Evolutionary conservation across 2,888 invertebrate species (phyloP), one percentile per base, ranked within the genome.

Genomic region (Spisula subtruncata): DNA sequence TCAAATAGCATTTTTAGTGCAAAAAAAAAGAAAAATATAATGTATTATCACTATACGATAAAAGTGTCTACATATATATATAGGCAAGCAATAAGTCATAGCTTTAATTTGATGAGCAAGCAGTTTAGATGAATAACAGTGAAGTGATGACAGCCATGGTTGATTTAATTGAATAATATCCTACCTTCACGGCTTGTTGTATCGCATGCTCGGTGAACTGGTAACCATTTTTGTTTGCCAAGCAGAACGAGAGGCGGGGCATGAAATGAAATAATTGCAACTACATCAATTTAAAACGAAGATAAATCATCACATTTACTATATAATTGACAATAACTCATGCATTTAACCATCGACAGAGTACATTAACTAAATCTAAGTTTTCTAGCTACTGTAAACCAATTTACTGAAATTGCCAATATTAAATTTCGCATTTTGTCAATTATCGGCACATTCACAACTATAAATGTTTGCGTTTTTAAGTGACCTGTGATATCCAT

Each of bases 191-290:
- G 80, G 32, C 51, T 86, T 29, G 60, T 25, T 16, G 83, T 46
- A 79, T 87, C 83, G 83, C 87, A 87, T 83, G 87, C 48, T 79
- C 82, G 87, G 25, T 48, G 83, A 75, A 83, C 87, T 87, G 87
- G 83, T 54, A 18, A 86, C 71, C 66, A 56, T 60, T 41, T 60
- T 41, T 83, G 56, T 83, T 54, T 80, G 48, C 56, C 86, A 81
- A 86, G 66, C 86, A 82, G 71, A 81, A 48, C 71, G 41, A 66
- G 54, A 82, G 83, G 83, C 83, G 87, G 79, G 71, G 87, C 83
- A 87, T 87, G 87, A 83, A 87, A 83, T 82, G 75, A 83, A 87
- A 83, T 83, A 75, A 87, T 71, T 83, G 75, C 51, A 83, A 54
- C 56, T 32, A 83, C 60, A 56, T 60, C 35, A 56, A 83, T 83